Evolutionary conservation across 2,797 vertebrate species (phyloP).

Genomic region (Lerista edwardsae): DNA sequence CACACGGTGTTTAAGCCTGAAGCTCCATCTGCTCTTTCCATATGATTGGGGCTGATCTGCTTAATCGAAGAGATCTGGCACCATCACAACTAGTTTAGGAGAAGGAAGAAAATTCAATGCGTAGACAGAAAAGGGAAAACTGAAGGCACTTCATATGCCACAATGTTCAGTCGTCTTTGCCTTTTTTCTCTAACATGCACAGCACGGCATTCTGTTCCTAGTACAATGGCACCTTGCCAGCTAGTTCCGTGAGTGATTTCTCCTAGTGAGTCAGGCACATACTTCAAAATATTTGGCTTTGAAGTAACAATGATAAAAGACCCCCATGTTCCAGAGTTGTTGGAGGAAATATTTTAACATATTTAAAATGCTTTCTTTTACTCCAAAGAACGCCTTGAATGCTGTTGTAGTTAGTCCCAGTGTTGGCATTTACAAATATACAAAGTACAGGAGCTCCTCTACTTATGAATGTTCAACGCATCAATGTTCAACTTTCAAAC

Average conservation of each 20-base stretch:
- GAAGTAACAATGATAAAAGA: slow-evolving; percentile 57
- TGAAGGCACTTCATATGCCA: slow-evolving; percentile 57
- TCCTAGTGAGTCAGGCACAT: slow-evolving; percentile 61
- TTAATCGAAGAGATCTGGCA: background rate
- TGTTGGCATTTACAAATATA: slow-evolving; percentile 42
- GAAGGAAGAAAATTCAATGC: slow-evolving; percentile 46
- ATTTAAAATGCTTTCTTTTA: slow-evolving; percentile 48
- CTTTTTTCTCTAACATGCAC: slow-evolving; percentile 67
- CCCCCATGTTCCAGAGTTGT: slow-evolving; percentile 36
- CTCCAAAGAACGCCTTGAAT: slow-evolving; percentile 33
- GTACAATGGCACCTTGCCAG: slow-evolving; percentile 59
- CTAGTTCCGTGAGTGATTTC: slow-evolving; percentile 66
- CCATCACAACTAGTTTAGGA: background rate
- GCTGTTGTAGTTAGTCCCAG: slow-evolving; percentile 36
- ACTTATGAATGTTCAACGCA: too few species aligned
- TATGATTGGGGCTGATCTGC: background rate
- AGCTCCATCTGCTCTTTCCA: background rate
- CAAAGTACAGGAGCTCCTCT: too few species aligned
- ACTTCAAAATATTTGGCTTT: slow-evolving; percentile 65
- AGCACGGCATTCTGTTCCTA: slow-evolving; percentile 55
- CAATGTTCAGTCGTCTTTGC: slow-evolving; percentile 53
- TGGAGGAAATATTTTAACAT: slow-evolving; percentile 64
- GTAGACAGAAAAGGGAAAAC: slow-evolving; percentile 41
- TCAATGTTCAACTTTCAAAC: too few species aligned
- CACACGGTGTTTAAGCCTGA: background rate